A percentile compares a stretch with the other conserved stretches of the same genome.
Conservation (phyloP, 2,888 invertebrate species). For the Mactromeris polynyma region DNA sequence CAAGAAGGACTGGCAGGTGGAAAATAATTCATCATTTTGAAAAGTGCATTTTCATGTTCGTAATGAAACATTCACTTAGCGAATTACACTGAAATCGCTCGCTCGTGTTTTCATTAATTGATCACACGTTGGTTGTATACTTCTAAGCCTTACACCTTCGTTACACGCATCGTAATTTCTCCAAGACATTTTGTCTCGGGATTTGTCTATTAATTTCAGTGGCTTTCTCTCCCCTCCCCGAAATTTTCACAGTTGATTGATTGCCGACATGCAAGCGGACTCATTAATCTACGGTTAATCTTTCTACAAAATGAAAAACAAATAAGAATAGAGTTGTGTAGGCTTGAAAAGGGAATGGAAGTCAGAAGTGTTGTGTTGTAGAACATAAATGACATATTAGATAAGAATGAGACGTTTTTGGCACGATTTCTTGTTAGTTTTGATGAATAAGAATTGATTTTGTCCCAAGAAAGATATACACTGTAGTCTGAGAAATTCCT, state of each 20-base stretch:
- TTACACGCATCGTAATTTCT: neutral
- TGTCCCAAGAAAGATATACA: neutral
- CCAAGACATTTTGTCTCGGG: neutral
- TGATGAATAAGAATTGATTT: constrained; percentile 3
- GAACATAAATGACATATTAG: neutral
- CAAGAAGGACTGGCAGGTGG: neutral
- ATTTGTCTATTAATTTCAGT: neutral
- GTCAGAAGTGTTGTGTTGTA: neutral
- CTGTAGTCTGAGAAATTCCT: neutral
- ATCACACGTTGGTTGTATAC: neutral
- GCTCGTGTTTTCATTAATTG: neutral
- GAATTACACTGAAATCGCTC: neutral
- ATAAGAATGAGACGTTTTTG: constrained; percentile 11
- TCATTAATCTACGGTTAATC: constrained; percentile 5
- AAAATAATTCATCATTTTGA: neutral
- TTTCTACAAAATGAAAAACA: neutral
- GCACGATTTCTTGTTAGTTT: neutral
- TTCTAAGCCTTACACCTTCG: neutral
- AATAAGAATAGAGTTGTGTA: neutral
- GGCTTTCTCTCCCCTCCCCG: neutral
- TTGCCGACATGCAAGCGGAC: neutral
- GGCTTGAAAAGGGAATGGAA: neutral
- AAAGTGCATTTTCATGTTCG: neutral
- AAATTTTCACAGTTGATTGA: neutral
- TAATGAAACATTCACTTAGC: neutral